Evolutionary conservation across 2,113 vertebrate species (phyloP).

Genomic region (Jaculus jaculus): DNA sequence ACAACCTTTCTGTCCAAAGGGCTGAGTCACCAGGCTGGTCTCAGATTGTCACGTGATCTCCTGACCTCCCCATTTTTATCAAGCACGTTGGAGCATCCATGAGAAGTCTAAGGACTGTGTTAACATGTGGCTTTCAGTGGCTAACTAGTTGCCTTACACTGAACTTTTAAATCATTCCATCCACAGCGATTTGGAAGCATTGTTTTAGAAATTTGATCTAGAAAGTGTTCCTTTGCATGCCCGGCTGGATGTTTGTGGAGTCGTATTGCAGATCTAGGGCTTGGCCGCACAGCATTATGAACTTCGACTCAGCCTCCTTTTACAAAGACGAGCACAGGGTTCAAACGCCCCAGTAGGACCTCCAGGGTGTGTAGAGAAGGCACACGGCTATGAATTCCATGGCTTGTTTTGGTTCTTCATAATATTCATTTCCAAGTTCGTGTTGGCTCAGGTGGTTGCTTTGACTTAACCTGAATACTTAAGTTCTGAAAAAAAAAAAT

Average conservation of each 20-base stretch:
- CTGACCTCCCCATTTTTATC: neutral
- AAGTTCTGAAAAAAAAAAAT: constrained; percentile 30
- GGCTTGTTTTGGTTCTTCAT: neutral
- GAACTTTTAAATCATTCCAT: neutral
- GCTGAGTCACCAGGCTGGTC: neutral
- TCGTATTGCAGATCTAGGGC: neutral
- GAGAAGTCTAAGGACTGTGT: neutral
- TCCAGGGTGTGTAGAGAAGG: neutral
- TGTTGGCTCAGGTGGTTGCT: neutral
- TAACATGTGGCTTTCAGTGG: neutral
- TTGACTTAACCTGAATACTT: constrained; percentile 16
- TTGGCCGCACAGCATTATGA: neutral
- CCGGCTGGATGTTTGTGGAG: neutral
- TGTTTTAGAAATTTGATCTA: neutral
- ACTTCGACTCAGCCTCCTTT: constrained; percentile 11
- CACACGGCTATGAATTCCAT: neutral
- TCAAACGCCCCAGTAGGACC: neutral
- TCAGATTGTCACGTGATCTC: neutral
- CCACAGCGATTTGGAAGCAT: neutral
- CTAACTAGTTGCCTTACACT: neutral
- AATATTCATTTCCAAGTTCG: constrained; percentile 46
- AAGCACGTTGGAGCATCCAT: neutral
- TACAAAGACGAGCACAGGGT: constrained; percentile 16
- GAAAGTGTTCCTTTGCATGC: neutral
- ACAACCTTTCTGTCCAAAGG: neutral